Percentiles rank a stretch among this genome's conserved stretches.
phyloP scores from a whole-genome alignment of 2,113 vertebrate species.

The Oxyruncus cristatus region DNA sequence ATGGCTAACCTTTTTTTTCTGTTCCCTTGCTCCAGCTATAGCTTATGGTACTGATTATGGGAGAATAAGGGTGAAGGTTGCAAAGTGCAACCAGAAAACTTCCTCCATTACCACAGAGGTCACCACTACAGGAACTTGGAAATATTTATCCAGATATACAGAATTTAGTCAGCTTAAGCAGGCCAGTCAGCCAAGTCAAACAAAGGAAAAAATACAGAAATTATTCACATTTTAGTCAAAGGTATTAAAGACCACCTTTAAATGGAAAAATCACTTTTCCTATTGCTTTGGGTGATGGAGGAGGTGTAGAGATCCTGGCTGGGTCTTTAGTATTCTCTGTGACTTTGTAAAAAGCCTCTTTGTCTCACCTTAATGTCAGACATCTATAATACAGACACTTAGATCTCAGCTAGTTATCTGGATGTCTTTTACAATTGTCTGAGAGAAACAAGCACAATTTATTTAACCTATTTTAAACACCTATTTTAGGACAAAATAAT shows the following conservation, averaged over 20 bases:
- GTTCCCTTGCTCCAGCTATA: neutral
- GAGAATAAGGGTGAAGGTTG: neutral
- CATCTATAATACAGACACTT: neutral
- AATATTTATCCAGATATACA: neutral
- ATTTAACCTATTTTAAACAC: neutral
- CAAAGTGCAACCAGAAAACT: neutral
- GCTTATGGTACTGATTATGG: neutral
- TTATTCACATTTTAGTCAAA: neutral
- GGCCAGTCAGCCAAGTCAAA: neutral
- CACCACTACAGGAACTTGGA: neutral
- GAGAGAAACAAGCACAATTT: neutral
- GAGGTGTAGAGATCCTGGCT: neutral
- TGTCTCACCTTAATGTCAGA: neutral
- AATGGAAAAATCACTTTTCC: accelerated
- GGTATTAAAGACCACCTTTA: neutral
- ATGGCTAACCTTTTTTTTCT: neutral
- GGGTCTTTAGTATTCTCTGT: neutral
- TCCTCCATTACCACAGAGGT: neutral
- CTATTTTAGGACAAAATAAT: neutral
- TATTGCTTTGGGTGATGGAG: neutral
- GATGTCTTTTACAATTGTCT: neutral
- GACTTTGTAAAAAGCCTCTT: neutral
- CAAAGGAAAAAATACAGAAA: neutral
- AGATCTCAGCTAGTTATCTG: neutral
- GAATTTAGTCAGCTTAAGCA: too few relatives aligned